Evolutionary conservation across 1,140 invertebrate species (phyloP), one percentile per base, ranked within the genome.

Genomic region (Lepeophtheirus salmonis): DNA sequence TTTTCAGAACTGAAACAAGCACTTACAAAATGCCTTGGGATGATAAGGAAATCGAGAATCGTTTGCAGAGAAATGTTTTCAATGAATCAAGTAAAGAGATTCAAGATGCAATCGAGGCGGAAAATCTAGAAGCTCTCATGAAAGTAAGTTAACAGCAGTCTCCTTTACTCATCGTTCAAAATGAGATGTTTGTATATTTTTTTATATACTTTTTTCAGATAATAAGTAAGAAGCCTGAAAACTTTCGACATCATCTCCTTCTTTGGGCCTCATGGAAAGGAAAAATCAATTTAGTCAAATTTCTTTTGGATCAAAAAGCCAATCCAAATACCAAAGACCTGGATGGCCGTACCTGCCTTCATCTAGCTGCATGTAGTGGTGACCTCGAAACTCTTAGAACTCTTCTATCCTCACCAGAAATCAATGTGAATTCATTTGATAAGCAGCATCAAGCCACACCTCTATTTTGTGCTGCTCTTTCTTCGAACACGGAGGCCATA

Each of bases 361-460:
- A 57, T 16, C 16, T 57, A 23, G 55, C 55, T 3, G 22, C 22
- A 3, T 26, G 23, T 21, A 57, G 26, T 18, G 55, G 23, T 12
- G 26, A 57, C 26, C 16, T 41, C 2, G 55, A 25, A 17, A 12
- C 17, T 23, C 16, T 57, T 16, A 26, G 26, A 41, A 57, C 26
- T 17, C 26, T 57, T 3, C 55, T 57, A 2, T 24, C 16, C 16
- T 16, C 2, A 14, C 30, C 30, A 41, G 55, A 25, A 23, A 25
- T 25, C 55, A 57, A 41, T 14, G 26, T 57, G 10, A 30, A 57
- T 41, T 24, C 20, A 17, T 57, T 57, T 41, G 55, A 57, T n/a
- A 57, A 57, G 26, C 55, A 57, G 13, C 22, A 57, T 25, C 55
- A 23, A n/a, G 55, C 55, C 6, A 41, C 55, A 12, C 55, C 55